A percentile compares a stretch with the other conserved stretches of the same genome.
Conservation (phyloP, 2,888 invertebrate species). For the Galerucella calmariensis region DNA sequence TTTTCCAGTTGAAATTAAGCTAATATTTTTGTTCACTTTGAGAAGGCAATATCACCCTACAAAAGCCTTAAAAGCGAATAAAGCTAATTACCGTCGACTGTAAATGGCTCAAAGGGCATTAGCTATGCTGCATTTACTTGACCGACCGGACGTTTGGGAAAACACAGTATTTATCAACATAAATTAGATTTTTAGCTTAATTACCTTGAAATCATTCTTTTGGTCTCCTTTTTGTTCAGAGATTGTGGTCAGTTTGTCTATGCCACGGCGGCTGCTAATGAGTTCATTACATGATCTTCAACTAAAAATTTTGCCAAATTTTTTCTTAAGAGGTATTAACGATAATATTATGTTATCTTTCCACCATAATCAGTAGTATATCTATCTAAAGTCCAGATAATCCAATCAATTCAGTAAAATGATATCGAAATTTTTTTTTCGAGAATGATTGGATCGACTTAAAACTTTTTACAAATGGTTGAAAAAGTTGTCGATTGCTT, state of each 20-base stretch:
- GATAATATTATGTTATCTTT: too few species aligned
- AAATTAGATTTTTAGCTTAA: constrained; percentile 36
- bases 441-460: too few species aligned
- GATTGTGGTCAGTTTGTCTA: constrained; percentile 27
- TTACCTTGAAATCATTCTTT: constrained; percentile 31
- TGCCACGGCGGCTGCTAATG: constrained; percentile 16
- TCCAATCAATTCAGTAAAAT: too few species aligned
- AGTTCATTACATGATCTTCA: constrained; percentile 3
- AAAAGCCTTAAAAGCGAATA: constrained; percentile 5
- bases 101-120: constrained; percentile 27
- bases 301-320: not conserved
- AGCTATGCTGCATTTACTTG: constrained; percentile 37
- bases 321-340: too few species aligned
- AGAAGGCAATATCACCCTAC: not conserved
- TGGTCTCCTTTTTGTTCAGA: constrained; percentile 11
- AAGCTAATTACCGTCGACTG: constrained; percentile 18
- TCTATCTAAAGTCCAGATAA: too few species aligned
- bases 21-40: not conserved
- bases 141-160: constrained; percentile 32
- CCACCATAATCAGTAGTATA: too few species aligned
- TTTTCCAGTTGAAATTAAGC: too few species aligned
- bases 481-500: too few species aligned
- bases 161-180: constrained; percentile 35
- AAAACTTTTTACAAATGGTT: too few species aligned
- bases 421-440: too few species aligned